phyloP scores from a whole-genome alignment of 2,113 vertebrate species.

The Pelusios castaneus region DNA sequence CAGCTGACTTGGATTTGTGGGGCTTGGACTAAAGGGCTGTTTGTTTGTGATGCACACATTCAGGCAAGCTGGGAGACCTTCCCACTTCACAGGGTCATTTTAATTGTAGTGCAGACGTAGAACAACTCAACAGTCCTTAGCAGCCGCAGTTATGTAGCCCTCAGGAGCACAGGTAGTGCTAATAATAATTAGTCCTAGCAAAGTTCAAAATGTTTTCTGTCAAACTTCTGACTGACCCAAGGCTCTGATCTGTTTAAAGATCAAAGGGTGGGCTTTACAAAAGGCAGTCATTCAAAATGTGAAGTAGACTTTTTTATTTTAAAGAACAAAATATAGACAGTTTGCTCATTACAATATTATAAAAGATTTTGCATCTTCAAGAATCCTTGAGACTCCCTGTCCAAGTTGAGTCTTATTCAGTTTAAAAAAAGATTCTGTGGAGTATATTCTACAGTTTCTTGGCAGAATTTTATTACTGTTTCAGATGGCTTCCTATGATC shows the following conservation, averaged over 20 bases:
- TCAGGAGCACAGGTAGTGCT: background rate
- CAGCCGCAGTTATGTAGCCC: background rate
- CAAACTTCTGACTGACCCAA: background rate
- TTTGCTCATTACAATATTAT: background rate
- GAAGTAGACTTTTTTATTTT: background rate
- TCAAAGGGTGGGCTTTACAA: background rate
- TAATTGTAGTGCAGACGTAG: background rate
- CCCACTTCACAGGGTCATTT: background rate
- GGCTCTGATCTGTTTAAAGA: constrained; percentile 1
- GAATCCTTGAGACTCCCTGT: background rate
- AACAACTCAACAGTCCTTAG: background rate
- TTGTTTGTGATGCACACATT: background rate
- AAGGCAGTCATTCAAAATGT: background rate
- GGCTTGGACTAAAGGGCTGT: background rate
- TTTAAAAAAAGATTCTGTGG: background rate
- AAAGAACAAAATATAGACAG: background rate
- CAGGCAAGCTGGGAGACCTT: background rate
- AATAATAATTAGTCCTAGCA: background rate
- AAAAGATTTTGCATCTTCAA: background rate
- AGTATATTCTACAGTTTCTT: background rate
- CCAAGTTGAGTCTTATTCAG: background rate
- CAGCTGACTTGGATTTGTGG: background rate
- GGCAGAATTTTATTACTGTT: background rate
- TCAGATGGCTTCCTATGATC: background rate
- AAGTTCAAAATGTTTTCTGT: background rate